These are phyloP conservation scores for Bactericera cockerelli DNA, from an alignment of 1,140 invertebrate species.

Conservation along the genomic window DNA sequence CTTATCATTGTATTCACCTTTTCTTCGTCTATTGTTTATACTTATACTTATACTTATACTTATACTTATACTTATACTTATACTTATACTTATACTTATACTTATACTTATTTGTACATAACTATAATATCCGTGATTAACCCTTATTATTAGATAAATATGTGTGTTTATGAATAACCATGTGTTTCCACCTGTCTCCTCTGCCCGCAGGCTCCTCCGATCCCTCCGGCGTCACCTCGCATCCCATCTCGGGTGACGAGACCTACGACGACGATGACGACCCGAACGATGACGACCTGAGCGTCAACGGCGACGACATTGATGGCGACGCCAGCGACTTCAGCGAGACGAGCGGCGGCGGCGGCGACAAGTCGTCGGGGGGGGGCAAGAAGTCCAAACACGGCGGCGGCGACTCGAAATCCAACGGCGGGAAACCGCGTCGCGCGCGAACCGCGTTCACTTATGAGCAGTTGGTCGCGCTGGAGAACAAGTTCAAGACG, in stretches of 20 bases:
- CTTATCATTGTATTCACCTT: too few species aligned
- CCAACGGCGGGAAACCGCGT: constrained; percentile 59
- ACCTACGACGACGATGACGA: constrained; percentile 14
- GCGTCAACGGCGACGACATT: constrained; percentile 38
- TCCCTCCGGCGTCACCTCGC: too few species aligned
- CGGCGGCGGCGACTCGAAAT: constrained; percentile 14
- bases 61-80: too few species aligned
- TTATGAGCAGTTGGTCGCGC: constrained; percentile 91
- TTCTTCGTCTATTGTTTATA: too few species aligned
- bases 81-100: too few species aligned
- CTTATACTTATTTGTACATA: too few species aligned
- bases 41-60: too few species aligned
- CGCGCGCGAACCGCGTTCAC: constrained; percentile 94
- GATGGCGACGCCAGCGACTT: constrained; percentile 39
- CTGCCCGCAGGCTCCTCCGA: background rate
- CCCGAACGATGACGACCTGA: constrained; percentile 39
- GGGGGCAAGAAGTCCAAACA: constrained; percentile 16
- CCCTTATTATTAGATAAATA: too few species aligned
- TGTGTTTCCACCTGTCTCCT: background rate
- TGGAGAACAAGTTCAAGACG: constrained; percentile 99
- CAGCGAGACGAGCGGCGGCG: constrained; percentile 34
- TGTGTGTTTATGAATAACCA: too few species aligned
- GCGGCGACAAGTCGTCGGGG: constrained; percentile 13
- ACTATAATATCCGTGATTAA: too few species aligned
- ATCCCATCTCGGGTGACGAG: constrained; percentile 11